A percentile compares a stretch with the other conserved stretches of the same genome.
phyloP scores from a whole-genome alignment of 64 coral and sea anemone species.

The Actinia equina region DNA sequence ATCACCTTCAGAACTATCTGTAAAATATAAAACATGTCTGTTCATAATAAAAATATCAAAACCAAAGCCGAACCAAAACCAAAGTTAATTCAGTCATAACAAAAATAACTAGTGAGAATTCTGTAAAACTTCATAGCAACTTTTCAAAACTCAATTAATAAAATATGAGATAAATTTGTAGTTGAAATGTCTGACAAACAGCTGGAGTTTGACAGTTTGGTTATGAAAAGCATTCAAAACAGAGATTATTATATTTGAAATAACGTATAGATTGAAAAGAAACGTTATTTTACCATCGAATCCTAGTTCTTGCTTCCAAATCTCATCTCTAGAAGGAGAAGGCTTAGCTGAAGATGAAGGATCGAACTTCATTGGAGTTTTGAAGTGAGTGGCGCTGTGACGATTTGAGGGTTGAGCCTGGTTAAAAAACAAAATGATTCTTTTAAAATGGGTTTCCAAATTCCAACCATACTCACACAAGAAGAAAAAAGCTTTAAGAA shows the following conservation, averaged over 20 bases:
- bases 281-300: constrained; percentile 57
- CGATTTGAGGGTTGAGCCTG: neutral
- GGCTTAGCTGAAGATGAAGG: constrained; percentile 63
- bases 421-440: neutral
- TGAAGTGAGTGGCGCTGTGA: constrained; percentile 15
- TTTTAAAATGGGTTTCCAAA: neutral
- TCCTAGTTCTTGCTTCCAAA: constrained; percentile 87
- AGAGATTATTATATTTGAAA: neutral
- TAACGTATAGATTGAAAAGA: neutral
- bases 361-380: constrained; percentile 84
- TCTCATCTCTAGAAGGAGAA: constrained; percentile 90
- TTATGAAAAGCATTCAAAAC: neutral
- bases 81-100: neutral
- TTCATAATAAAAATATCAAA: too few relatives aligned
- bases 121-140: neutral
- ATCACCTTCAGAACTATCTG: constrained; percentile 36
- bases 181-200: neutral
- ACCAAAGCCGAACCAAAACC: neutral
- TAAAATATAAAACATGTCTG: neutral
- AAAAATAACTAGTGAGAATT: neutral
- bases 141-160: neutral
- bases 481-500: too few relatives aligned
- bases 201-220: neutral
- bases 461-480: neutral
- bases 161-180: neutral